Conservation (phyloP, 2,888 invertebrate genomes). For the Synanthedon andrenaeformis region DNA sequence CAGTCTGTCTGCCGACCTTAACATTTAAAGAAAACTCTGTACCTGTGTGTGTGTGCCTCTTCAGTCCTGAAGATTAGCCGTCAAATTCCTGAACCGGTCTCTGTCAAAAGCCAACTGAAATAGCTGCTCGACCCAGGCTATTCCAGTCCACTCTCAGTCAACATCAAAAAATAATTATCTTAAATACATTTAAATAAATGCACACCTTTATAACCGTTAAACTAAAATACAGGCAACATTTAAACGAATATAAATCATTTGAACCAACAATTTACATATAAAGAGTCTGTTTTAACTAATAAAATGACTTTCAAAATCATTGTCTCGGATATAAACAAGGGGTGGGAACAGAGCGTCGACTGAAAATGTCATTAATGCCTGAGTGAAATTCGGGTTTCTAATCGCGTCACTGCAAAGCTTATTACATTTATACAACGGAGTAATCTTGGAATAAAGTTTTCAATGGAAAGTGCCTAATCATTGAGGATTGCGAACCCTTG, state of each 20-base stretch:
- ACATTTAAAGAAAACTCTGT: no score
- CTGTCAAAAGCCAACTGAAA: no score
- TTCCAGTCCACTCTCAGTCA: no score
- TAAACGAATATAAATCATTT: not conserved
- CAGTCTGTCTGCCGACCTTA: no score
- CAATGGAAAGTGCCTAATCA: constrained; percentile 67
- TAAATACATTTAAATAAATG: no score
- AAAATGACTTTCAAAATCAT: constrained; percentile 68
- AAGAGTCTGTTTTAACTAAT: constrained; percentile 37
- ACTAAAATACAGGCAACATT: no score
- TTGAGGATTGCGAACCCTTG: constrained; percentile 64
- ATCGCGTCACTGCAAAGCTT: constrained; percentile 69
- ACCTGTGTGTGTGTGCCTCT: no score
- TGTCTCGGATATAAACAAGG: constrained; percentile 56
- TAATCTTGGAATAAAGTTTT: constrained; percentile 70
- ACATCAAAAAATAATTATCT: no score
- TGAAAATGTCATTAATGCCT: constrained; percentile 70
- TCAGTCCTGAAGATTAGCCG: no score
- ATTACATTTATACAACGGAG: constrained; percentile 69
- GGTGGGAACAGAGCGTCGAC: constrained; percentile 26
- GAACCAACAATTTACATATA: constrained; percentile 1
- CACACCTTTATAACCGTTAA: no score
- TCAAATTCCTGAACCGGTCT: no score
- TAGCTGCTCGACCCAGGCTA: no score
- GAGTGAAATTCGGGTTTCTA: constrained; percentile 66